A percentile compares a stretch with the other conserved stretches of the same genome.
Conservation (phyloP, 2,888 invertebrate species). For the Plutella xylostella region DNA sequence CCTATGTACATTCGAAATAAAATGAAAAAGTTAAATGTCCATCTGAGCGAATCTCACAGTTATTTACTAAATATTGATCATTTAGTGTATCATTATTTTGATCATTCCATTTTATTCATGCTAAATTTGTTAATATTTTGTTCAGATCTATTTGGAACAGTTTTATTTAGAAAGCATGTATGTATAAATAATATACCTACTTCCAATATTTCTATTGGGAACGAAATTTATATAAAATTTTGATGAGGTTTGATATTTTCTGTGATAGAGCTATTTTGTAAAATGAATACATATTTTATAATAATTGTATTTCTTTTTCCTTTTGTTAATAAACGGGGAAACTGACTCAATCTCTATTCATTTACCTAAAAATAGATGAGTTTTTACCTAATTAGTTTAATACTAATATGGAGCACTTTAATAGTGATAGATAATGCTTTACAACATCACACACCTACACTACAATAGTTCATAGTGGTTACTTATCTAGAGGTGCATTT, state of each 20-base stretch:
- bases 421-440: no score
- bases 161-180: background rate
- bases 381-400: constrained; percentile 2
- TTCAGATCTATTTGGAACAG: background rate
- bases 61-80: constrained; percentile 19
- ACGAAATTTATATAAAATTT: background rate
- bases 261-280: constrained; percentile 57
- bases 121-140: background rate
- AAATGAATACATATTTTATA: background rate
- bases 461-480: constrained; percentile 47
- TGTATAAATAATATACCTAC: background rate
- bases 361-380: background rate
- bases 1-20: no score
- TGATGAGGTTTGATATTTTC: constrained; percentile 43
- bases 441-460: background rate
- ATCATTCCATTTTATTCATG: constrained; percentile 36
- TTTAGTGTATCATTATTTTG: constrained; percentile 27
- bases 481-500: constrained; percentile 58
- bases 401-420: background rate
- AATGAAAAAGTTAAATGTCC: no score
- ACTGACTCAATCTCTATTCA: constrained; percentile 3
- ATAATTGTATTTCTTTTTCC: background rate
- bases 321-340: background rate
- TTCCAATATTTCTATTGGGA: background rate
- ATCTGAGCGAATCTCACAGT: constrained; percentile 39